Conservation (phyloP, 2,797 vertebrate genomes). For the Arctocebus calabarensis region DNA sequence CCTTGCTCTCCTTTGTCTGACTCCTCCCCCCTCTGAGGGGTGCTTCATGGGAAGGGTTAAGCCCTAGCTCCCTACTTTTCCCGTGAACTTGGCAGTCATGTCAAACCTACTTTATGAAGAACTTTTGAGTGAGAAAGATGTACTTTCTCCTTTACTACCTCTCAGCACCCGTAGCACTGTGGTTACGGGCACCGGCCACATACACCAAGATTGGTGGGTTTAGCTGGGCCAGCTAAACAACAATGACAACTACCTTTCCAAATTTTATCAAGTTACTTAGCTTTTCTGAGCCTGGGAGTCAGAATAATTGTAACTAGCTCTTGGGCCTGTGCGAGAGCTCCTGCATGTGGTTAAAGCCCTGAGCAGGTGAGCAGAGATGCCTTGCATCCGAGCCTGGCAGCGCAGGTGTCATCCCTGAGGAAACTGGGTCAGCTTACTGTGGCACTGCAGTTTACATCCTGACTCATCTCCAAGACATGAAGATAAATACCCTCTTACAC, state of each 20-base stretch:
- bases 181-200: too few species aligned
- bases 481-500: background rate
- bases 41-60: accelerated
- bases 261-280: background rate
- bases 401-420: background rate
- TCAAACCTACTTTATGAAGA: background rate
- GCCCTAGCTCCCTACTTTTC: background rate
- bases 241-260: background rate
- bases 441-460: background rate
- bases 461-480: background rate
- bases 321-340: background rate
- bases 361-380: background rate
- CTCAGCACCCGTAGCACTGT: background rate
- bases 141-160: background rate
- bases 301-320: background rate
- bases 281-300: background rate
- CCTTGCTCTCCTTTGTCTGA: background rate
- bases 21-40: background rate
- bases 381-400: background rate
- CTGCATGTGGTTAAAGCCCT: accelerated
- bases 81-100: accelerated
- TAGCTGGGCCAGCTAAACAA: too few species aligned
- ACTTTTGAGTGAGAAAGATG: background rate
- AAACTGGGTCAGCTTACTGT: background rate
- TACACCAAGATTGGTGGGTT: too few species aligned